Percentiles rank a stretch among this genome's conserved stretches.
These are phyloP conservation scores for Sepiola atlantica DNA, from an alignment of 2,888 invertebrate species.

Conservation along the genomic window DNA sequence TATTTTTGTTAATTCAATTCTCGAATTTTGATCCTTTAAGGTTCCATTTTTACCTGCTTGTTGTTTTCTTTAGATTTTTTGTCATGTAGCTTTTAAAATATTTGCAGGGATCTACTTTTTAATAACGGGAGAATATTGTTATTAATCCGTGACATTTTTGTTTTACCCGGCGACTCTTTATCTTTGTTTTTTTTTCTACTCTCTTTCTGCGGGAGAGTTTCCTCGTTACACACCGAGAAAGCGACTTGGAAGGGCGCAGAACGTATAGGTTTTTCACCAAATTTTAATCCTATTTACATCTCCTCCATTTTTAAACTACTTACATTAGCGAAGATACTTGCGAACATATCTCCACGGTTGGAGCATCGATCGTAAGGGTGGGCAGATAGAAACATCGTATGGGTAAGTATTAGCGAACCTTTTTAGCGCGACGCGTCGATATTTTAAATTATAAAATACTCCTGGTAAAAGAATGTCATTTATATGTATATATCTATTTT, in stretches of 20 bases:
- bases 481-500: no score
- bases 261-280: neutral
- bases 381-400: no score
- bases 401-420: no score
- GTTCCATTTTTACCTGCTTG: neutral
- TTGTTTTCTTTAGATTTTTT: neutral
- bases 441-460: no score
- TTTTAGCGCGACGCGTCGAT: no score
- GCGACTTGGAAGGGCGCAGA: neutral
- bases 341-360: neutral
- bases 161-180: neutral
- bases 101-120: neutral
- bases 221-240: neutral
- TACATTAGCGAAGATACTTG: constrained; percentile 2
- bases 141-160: neutral
- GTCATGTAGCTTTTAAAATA: neutral
- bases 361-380: neutral
- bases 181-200: neutral
- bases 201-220: neutral
- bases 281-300: neutral
- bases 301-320: neutral
- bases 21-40: neutral
- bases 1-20: constrained; percentile 32
- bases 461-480: no score
- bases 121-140: neutral